Evolutionary conservation across 2,888 invertebrate genomes (phyloP).

Genomic region (Linnaemya tessellans): DNA sequence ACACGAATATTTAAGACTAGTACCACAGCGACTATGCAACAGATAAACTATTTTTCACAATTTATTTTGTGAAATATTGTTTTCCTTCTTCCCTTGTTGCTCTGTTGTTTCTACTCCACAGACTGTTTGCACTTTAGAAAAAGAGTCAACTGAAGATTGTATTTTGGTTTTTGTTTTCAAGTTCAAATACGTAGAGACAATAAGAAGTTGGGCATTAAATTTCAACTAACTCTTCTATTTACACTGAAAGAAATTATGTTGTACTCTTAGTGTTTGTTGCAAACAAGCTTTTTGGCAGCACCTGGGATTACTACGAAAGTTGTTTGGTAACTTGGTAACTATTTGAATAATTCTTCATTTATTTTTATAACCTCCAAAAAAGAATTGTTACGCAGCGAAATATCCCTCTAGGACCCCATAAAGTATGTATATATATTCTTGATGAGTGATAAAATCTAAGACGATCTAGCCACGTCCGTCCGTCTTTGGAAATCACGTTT

Average conservation of each 20-base stretch:
- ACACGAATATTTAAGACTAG: background rate
- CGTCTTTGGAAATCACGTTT: too few species aligned
- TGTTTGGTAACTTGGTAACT: too few species aligned
- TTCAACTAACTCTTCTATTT: conserved; percentile 35
- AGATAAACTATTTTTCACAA: conserved; percentile 66
- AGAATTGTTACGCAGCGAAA: too few species aligned
- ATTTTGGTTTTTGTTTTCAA: conserved; percentile 43
- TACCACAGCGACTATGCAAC: conserved; percentile 50
- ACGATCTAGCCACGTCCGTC: too few species aligned
- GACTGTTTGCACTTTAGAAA: conserved; percentile 35
- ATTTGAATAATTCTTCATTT: too few species aligned
- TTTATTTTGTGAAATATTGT: conserved; percentile 39
- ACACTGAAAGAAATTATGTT: conserved; percentile 29
- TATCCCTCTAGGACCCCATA: too few species aligned
- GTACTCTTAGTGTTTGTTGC: background rate
- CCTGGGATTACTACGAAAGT: too few species aligned
- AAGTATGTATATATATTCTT: too few species aligned
- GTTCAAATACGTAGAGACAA: conserved; percentile 36
- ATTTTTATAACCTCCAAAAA: too few species aligned
- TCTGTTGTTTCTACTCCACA: conserved; percentile 8
- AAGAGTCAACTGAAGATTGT: conserved; percentile 30
- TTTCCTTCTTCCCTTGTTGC: background rate
- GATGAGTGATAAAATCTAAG: too few species aligned
- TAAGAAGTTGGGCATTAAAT: conserved; percentile 20
- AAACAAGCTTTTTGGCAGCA: too few species aligned